These are phyloP conservation scores for Pseudomyrmex gracilis DNA, from an alignment of 1,140 invertebrate genomes.

Conservation along the genomic window DNA sequence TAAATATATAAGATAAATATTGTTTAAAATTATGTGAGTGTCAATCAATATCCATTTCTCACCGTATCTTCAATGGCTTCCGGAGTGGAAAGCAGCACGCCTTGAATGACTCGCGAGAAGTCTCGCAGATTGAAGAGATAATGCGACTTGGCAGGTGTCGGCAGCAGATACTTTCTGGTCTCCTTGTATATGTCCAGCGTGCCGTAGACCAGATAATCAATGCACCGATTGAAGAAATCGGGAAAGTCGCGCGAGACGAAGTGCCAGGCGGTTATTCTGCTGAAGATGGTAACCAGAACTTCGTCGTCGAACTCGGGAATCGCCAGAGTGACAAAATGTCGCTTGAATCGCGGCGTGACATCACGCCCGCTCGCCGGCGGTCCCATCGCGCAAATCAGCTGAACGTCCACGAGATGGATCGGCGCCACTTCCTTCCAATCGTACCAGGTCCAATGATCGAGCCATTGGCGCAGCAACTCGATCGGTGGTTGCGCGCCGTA, in stretches of 20 bases:
- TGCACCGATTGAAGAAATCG: conserved; percentile 94
- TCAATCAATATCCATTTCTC: conserved; percentile 1
- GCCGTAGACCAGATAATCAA: conserved; percentile 93
- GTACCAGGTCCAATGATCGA: conserved; percentile 98
- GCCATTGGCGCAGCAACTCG: conserved; percentile 95
- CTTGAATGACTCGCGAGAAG: conserved; percentile 96
- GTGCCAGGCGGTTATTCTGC: conserved; percentile 97
- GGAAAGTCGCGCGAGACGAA: conserved; percentile 95
- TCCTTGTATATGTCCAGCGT: conserved; percentile 95
- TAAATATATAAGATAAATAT: not conserved
- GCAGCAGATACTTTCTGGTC: conserved; percentile 92
- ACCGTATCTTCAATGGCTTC: conserved; percentile 74
- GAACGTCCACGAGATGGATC: conserved; percentile 95
- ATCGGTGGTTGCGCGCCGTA: conserved; percentile 97
- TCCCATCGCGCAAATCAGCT: conserved; percentile 95
- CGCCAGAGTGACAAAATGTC: conserved; percentile 96
- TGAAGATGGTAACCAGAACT: conserved; percentile 94
- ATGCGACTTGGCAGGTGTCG: conserved; percentile 96
- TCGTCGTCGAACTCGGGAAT: conserved; percentile 97
- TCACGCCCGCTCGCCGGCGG: conserved; percentile 93
- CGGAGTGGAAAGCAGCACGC: conserved; percentile 77
- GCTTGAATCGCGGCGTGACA: conserved; percentile 94
- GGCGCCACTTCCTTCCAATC: conserved; percentile 94
- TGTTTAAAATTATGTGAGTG: too few relatives aligned
- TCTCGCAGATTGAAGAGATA: conserved; percentile 98